Evolutionary conservation across 2,797 vertebrate species (phyloP), one percentile per base, ranked within the genome.

Genomic region (Muscicapa striata): DNA sequence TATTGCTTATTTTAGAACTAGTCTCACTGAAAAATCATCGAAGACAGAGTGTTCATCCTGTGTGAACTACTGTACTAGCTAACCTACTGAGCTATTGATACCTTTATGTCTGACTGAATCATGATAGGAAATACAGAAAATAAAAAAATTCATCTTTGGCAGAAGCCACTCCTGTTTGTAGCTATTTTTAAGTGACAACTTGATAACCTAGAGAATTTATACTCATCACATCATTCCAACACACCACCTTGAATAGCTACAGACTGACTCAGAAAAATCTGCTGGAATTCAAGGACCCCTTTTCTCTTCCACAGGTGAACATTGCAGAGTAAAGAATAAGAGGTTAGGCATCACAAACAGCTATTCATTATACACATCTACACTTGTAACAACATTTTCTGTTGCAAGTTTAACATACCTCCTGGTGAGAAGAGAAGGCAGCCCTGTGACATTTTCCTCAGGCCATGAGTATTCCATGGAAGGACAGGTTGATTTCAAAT

Each of bases 401-500:
- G 55, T 69, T 63, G 62, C 62, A 81, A 94, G 63, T 91, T 94
- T 92, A 95, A 95, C 95, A 58, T 95, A 97, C 92, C 94, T 97
- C 73, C 93, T 40, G 90, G 55, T 86, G 92, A 95, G 93, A 93
- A 92, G 92, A 95, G 84, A 95, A 95, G 94, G 76, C 91, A 94
- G 94, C 81, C 96, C 93, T 96, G 92, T 96, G 95, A 89, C 92
- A 95, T 94, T 80, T 93, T 95, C 94, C 89, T 96, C 94, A 95
- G 89, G 92, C 91, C 91, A 95, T 94, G 51, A 93, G 92, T 77
- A 93, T 86, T 96, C 96, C 96, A 94, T 73, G 55, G 95, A 96
- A 94, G 93, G 58, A 88, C 84, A 95, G 91, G 91, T 92, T 78
- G 95, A 91, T 95, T 95, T 96, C 96, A 96, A 95, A 95, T 84